Evolutionary conservation across 1,140 invertebrate genomes (phyloP), one percentile per base, ranked within the genome.

Genomic region (Pantala flavescens): DNA sequence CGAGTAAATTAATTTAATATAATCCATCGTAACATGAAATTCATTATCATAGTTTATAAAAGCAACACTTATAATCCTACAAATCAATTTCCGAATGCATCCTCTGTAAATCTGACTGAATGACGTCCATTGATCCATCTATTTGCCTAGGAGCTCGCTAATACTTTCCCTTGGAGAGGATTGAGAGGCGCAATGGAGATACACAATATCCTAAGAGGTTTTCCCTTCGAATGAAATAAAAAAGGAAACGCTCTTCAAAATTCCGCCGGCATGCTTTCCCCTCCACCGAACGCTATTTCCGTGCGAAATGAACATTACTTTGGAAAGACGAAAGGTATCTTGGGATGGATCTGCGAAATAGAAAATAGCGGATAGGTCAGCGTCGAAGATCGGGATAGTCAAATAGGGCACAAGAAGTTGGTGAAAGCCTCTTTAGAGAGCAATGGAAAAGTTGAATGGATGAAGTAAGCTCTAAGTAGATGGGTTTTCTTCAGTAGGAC

Each of bases 281-380:
- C 49, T 14, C 49, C 49, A 3, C 3, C 49, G 16, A 16, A 16
- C 49, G 49, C 49, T 63, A 63, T 63, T 63, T 63, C 49, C 49
- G 49, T 63, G 49, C 49, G n/a, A 63, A 63, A 63, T 63, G 49
- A 63, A 21, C 49, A 63, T 63, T 63, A 63, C 49, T 63, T 21
- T 63, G 49, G 49, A 63, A 21, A 12, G 49, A 63, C 28, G n/a
- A 63, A 63, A 63, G 49, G 49, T 21, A 63, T 21, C 49, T 12
- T 19, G 49, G 49, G 49, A 63, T 7, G 49, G 49, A 63, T 63
- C 49, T 7, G n/a, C 49, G 49, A 63, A 19, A 21, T 19, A 21
- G 49, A 63, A 63, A 21, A 63, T 16, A 12, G 49, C 14, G 49
- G 49, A 14, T 63, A 63, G n/a, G 49, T 16, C 16, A 63, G 49